Base-by-base conservation (phyloP, 2,113 vertebrate species). In the Corvus moneduloides region DNA sequence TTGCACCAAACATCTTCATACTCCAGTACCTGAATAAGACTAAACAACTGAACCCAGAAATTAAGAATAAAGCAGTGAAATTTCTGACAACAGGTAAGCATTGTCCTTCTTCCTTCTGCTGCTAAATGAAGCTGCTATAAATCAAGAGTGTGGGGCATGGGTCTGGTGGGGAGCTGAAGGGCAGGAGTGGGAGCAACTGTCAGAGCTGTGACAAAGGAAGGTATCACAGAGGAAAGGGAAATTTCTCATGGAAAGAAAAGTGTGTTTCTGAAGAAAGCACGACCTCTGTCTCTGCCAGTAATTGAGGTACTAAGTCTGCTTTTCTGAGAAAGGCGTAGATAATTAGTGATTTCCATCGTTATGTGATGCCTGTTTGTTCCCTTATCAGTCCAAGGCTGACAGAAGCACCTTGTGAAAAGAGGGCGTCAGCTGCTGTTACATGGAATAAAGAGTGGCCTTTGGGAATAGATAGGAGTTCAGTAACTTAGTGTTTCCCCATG, bases 1-100 rank as follows among this genome's bases (percentile, higher is more conserved):
- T 99, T 33, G 98, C 98, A 19, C 98, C 99, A 21, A 99, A 99
- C 80, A 98, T 99, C 97, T 99, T 98, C 69, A 95, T 98, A 84
- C 97, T 98, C n/a, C 97, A 98, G 71, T 99, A 98, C 93, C 96
- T 99, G 96, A 96, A 98, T 32, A 98, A 97, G 90, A 98, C 98
- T 4, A 93, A 94, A 41, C 98, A 98, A 95, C 96, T 98, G 84
- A 97, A 97, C 2, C 2, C 73, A 35, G 73, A 96, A 37, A 98
- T 98, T 59, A 90, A 84, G 94, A 72, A 96, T 15, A 96, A 12
- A 56, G 98, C 98, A 2, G 94, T 94, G 5, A 49, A 13, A 32
- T 99, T 98, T 96, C 95, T 99, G 90, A 94, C 95, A 89, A 97
- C 91, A n/a, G 99, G 98, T 98, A 89, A 98, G 96, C 51, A 32